Conservation (phyloP, 1,140 invertebrate genomes). For the Hyphantria cunea region DNA sequence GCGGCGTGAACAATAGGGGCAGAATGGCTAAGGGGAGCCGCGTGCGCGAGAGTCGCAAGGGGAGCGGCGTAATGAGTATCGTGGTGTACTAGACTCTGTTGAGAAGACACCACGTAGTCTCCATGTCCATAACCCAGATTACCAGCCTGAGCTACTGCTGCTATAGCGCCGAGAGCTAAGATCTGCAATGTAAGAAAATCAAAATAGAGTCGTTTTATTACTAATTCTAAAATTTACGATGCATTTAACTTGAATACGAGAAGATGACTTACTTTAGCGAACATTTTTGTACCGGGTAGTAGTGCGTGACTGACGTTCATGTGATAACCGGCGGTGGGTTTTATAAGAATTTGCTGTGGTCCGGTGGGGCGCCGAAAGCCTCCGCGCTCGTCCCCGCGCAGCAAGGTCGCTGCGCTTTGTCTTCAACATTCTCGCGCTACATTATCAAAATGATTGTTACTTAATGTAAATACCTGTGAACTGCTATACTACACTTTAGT, state of each 20-base stretch:
- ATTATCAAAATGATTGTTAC: slow-evolving; percentile 67
- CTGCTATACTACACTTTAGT: slow-evolving; percentile 49
- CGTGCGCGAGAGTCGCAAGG: slow-evolving; percentile 36
- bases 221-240: slow-evolving; percentile 25
- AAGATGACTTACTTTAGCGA: slow-evolving; percentile 64
- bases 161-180: slow-evolving; percentile 57
- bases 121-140: slow-evolving; percentile 60
- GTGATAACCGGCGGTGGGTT: slow-evolving; percentile 64
- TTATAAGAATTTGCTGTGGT: slow-evolving; percentile 70
- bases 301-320: slow-evolving; percentile 68
- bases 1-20: slow-evolving; percentile 40
- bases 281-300: slow-evolving; percentile 69
- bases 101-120: slow-evolving; percentile 45
- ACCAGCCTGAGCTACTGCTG: slow-evolving; percentile 62
- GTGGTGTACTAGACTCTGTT: slow-evolving; percentile 50
- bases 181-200: slow-evolving; percentile 48
- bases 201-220: not conserved
- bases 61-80: slow-evolving; percentile 39
- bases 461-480: slow-evolving; percentile 70
- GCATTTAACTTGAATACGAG: slow-evolving; percentile 31
- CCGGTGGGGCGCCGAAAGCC: slow-evolving; percentile 64
- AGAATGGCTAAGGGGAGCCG: slow-evolving; percentile 41
- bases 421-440: slow-evolving; percentile 65
- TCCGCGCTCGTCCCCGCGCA: slow-evolving; percentile 48
- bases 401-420: slow-evolving; percentile 72